Evolutionary conservation across 2,113 vertebrate genomes (phyloP), one percentile per base, ranked within the genome.

Genomic region (Leptosomus discolor): DNA sequence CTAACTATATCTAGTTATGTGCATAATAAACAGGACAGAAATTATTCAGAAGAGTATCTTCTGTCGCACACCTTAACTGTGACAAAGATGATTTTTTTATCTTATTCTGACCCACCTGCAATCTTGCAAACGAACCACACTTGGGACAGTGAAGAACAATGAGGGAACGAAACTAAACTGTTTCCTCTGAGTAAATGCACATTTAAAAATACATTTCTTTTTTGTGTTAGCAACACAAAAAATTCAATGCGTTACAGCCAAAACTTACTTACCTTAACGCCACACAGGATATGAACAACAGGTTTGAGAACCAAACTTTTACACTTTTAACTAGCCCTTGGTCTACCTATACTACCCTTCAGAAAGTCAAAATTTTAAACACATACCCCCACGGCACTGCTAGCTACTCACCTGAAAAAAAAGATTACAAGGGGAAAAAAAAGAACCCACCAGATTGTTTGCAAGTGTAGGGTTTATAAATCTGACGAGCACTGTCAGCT

Each of bases 391-490:
- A 3, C 50, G 20, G 2, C 1, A 1, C 10, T 8, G 70, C 45
- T 37, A 39, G 21, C 34, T 27, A 3, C 37, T 27, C 23, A 8
- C 48, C 23, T 8, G 12, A 56, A 54, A 41, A 19, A 46, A 22
- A 2, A 45, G 4, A 27, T 37, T 26, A 4, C 1, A 20, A 30
- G 63, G 30, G 12, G 4, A 20, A 61, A 61, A 30, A 3, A 13
- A 11, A 2, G 1, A 36, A 3, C 0, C 4, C 50, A 8, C 1
- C 2, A 8, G 8, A 10, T 6, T 13, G 64, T 27, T 19, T 50
- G 61, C 23, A 36, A 37, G 14, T 0, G 10, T 2, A 30, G 34
- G 6, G 41, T 36, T 3, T 21, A 0, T 1, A 29, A 7, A 30
- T 27, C 9, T 4, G 36, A 18, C 34, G 63, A 0, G 22, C 1